Evolutionary conservation across 2,797 vertebrate genomes (phyloP).

Genomic region (Peromyscus attwateri): DNA sequence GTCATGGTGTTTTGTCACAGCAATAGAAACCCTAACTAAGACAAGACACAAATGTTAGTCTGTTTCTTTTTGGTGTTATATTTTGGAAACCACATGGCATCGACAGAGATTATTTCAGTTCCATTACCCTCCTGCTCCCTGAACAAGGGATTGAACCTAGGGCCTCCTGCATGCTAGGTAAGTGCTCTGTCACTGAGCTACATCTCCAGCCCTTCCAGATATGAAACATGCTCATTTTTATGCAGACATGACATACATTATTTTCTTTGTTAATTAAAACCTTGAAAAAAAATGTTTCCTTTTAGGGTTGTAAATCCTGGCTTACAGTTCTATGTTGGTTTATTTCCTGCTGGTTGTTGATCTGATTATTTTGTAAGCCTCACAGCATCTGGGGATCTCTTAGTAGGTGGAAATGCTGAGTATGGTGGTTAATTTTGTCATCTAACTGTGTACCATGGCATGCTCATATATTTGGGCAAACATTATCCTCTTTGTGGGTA

Average conservation of each 20-base stretch:
- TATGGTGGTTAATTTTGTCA: not conserved
- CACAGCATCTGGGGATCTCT: not conserved
- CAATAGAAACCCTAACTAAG: not conserved
- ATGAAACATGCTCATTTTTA: not conserved
- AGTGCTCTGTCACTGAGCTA: not conserved
- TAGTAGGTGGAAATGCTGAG: not conserved
- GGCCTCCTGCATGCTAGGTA: too few species aligned
- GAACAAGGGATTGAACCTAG: not conserved
- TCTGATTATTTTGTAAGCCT: not conserved
- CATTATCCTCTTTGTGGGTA: not conserved
- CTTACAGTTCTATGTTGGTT: not conserved
- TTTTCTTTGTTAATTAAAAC: not conserved
- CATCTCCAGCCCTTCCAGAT: not conserved
- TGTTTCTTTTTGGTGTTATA: not conserved
- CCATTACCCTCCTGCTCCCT: not conserved
- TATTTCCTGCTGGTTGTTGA: not conserved
- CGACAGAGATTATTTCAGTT: not conserved
- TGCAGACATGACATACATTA: not conserved
- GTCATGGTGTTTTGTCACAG: not conserved
- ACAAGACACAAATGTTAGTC: not conserved
- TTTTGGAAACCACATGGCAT: not conserved
- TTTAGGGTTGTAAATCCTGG: not conserved
- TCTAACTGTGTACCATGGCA: not conserved
- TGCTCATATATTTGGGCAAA: not conserved
- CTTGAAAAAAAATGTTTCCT: not conserved